A percentile compares a stretch with the other conserved stretches of the same genome.
Conservation (phyloP, 2,888 invertebrate species). For the Nemotelus pantherinus region DNA sequence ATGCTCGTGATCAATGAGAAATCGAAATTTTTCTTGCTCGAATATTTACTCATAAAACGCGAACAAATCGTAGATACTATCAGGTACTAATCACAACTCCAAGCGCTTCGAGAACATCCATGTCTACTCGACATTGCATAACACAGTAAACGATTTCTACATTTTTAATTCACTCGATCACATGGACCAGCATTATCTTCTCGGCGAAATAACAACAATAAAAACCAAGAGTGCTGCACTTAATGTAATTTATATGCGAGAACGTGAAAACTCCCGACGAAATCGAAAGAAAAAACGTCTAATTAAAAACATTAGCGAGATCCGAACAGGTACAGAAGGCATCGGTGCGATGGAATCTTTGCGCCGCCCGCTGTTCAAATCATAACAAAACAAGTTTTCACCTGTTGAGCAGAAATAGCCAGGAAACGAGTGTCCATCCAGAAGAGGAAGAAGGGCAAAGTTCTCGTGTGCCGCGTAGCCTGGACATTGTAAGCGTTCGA, state of each 20-base stretch:
- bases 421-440: constrained; percentile 21
- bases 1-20: not conserved
- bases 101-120: not conserved
- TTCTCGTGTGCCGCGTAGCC: not conserved
- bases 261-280: not conserved
- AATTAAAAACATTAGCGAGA: constrained; percentile 31
- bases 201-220: constrained; percentile 5
- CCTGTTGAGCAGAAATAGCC: constrained; percentile 39
- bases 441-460: not conserved
- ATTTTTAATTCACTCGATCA: not conserved
- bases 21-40: constrained; percentile 7
- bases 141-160: not conserved
- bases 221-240: constrained; percentile 5
- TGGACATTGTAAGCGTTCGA: not conserved
- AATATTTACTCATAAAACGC: not conserved
- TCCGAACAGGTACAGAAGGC: constrained; percentile 1
- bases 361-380: constrained; percentile 32
- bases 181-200: not conserved
- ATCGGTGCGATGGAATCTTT: constrained; percentile 21
- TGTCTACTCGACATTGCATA: not conserved
- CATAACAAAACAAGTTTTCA: constrained; percentile 37
- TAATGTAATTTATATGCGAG: constrained; percentile 22
- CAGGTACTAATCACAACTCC: no score
- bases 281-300: constrained; percentile 1
- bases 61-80: no score